phyloP scores from a whole-genome alignment of 1,140 invertebrate genomes.

The Dryas iulia region DNA sequence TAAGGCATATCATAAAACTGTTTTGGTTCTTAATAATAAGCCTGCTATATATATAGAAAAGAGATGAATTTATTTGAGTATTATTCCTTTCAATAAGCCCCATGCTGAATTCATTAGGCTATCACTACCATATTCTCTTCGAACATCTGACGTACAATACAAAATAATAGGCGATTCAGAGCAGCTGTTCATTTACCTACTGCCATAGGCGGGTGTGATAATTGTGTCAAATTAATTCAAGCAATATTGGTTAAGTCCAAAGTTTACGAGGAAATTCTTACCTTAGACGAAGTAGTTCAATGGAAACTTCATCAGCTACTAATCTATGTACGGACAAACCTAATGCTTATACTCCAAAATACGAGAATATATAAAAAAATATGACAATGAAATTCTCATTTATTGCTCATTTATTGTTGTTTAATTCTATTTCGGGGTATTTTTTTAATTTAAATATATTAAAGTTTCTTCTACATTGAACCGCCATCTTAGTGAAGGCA shows the following conservation, averaged over 20 bases:
- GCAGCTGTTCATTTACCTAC: neutral
- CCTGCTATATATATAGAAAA: neutral
- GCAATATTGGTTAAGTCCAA: neutral
- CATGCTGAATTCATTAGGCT: neutral
- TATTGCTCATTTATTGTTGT: too few species aligned
- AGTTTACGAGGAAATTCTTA: neutral
- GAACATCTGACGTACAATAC: neutral
- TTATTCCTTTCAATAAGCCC: neutral
- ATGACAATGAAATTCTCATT: too few species aligned
- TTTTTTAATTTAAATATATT: too few species aligned
- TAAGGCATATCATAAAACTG: neutral
- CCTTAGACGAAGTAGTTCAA: neutral
- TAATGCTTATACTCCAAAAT: too few species aligned
- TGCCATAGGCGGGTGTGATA: neutral
- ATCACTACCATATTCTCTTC: neutral
- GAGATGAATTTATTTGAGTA: neutral
- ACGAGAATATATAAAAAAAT: too few species aligned
- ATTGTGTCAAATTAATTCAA: constrained; percentile 3
- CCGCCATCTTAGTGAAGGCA: neutral
- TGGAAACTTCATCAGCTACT: neutral
- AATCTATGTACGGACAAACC: too few species aligned
- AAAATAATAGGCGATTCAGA: neutral
- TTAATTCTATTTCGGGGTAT: too few species aligned
- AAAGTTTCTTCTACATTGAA: neutral
- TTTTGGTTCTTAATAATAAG: neutral